phyloP scores from a whole-genome alignment of 2,888 invertebrate genomes.

The Heliconius sara region DNA sequence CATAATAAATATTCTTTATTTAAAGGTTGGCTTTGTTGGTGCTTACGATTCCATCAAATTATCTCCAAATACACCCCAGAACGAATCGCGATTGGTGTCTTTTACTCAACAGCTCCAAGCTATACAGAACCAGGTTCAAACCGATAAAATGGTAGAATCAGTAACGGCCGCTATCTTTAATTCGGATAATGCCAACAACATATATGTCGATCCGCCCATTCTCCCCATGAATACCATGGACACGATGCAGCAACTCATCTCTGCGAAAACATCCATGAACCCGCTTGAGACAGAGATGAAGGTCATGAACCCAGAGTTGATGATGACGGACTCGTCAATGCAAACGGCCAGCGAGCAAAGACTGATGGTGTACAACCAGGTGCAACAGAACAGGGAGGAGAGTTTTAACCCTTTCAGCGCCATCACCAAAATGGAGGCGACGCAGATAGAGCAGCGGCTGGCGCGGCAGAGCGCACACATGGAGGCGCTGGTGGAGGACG shows the following conservation, averaged over 20 bases:
- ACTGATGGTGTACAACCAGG: constrained; percentile 63
- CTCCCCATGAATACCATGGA: constrained; percentile 58
- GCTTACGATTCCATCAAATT: constrained; percentile 82
- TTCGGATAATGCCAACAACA: constrained; percentile 67
- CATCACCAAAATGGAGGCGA: constrained; percentile 71
- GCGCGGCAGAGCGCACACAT: constrained; percentile 77
- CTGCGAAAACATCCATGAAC: constrained; percentile 60
- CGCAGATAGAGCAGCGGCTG: constrained; percentile 68
- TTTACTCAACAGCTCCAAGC: constrained; percentile 79
- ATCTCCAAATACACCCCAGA: constrained; percentile 74
- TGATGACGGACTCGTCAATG: constrained; percentile 64
- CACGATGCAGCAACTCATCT: constrained; percentile 68
- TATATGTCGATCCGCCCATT: constrained; percentile 64
- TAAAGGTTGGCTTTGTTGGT: constrained; percentile 66
- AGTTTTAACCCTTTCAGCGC: constrained; percentile 71
- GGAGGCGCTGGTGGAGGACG: constrained; percentile 79
- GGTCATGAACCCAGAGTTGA: constrained; percentile 63
- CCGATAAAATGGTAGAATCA: constrained; percentile 81
- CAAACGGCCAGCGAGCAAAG: constrained; percentile 58
- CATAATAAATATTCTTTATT: not conserved
- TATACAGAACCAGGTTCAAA: constrained; percentile 79
- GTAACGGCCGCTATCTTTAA: constrained; percentile 82
- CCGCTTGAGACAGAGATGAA: constrained; percentile 67
- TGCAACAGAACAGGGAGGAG: constrained; percentile 56
- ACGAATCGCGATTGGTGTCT: constrained; percentile 69